A percentile compares a stretch with the other conserved stretches of the same genome.
phyloP scores from a whole-genome alignment of 2,888 invertebrate genomes.

The Tenthredo livida region DNA sequence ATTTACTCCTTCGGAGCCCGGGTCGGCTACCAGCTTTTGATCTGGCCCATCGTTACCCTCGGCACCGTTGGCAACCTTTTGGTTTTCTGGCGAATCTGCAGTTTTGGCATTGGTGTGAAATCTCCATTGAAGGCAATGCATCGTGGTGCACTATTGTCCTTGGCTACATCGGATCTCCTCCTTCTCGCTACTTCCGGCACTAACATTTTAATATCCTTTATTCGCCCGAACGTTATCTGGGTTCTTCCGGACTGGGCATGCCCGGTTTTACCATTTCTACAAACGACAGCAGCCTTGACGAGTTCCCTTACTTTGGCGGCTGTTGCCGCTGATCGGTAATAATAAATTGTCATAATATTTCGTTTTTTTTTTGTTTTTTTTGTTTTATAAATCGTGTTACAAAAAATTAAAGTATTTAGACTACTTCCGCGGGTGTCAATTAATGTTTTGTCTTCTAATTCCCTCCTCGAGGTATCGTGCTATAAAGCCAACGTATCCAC shows the following conservation, averaged over 20 bases:
- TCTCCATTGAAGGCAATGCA: conserved; percentile 64
- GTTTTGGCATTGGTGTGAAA: conserved; percentile 56
- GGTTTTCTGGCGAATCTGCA: conserved; percentile 62
- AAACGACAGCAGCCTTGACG: conserved; percentile 79
- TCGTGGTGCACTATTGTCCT: conserved; percentile 62
- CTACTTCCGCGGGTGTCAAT: neutral
- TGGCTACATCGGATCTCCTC: conserved; percentile 64
- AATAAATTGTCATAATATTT: conserved; percentile 69
- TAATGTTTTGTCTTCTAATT: neutral
- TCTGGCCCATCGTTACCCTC: conserved; percentile 65
- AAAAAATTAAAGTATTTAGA: neutral
- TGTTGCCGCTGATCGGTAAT: conserved; percentile 81
- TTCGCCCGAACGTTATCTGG: conserved; percentile 61
- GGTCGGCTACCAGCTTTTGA: conserved; percentile 61
- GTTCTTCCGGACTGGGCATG: conserved; percentile 72
- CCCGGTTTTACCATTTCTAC: conserved; percentile 78
- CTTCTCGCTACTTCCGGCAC: conserved; percentile 62
- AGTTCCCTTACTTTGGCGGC: conserved; percentile 80
- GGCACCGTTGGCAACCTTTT: conserved; percentile 63
- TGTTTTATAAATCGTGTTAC: neutral
- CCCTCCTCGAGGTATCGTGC: conserved; percentile 52
- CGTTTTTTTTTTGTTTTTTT: neutral
- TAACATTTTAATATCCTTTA: conserved; percentile 60
- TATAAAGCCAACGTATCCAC: conserved; percentile 62
- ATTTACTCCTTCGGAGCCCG: conserved; percentile 57